These are phyloP conservation scores for Anisognathus igniventris DNA, from an alignment of 2,797 vertebrate species.

Conservation along the genomic window DNA sequence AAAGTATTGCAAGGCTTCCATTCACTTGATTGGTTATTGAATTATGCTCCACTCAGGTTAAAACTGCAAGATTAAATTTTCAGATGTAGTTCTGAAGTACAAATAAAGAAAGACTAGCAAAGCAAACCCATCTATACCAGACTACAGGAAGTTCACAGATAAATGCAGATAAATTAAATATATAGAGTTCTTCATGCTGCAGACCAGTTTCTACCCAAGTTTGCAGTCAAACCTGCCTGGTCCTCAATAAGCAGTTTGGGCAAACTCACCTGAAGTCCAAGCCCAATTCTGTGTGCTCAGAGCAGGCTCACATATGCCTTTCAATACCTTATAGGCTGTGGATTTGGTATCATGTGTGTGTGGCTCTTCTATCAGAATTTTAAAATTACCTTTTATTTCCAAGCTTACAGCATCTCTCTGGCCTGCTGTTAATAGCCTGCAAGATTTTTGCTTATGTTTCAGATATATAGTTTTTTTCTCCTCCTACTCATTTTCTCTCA, in stretches of 20 bases:
- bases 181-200: fast-evolving
- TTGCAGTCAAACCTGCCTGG: not conserved
- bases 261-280: not conserved
- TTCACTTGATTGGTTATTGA: not conserved
- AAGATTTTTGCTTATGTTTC: constrained; percentile 12
- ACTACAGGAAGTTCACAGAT: not conserved
- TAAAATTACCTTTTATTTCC: not conserved
- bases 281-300: not conserved
- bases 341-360: not conserved
- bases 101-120: not conserved
- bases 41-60: not conserved
- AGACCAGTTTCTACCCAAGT: not conserved
- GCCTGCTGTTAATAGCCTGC: not conserved
- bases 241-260: not conserved
- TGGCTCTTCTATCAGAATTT: not conserved
- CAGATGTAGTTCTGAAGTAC: not conserved
- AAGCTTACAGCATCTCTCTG: not conserved
- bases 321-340: not conserved
- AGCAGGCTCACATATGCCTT: not conserved
- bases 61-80: constrained; percentile 1
- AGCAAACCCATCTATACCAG: not conserved
- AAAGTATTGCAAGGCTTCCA: not conserved
- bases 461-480: not conserved
- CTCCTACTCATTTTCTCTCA: not conserved
- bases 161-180: not conserved